Percentiles rank a stretch among this genome's conserved stretches.
phyloP scores from a whole-genome alignment of 1,140 invertebrate species.

The Temnothorax curvispinosus region DNA sequence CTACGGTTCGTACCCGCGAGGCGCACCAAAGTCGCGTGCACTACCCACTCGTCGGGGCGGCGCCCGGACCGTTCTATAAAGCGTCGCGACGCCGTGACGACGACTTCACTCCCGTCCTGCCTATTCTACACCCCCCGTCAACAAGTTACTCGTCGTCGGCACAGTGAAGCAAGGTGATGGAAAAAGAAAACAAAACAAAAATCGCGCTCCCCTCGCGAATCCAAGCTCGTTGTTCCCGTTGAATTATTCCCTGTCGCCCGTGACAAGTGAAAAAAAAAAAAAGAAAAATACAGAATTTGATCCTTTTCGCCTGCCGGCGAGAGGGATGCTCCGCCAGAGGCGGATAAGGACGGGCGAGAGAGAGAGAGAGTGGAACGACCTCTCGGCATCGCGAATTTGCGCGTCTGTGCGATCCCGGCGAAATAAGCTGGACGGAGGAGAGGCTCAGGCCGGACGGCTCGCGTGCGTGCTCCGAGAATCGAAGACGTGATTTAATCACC shows the following conservation, averaged over 20 bases:
- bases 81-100: constrained; percentile 51
- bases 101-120: constrained; percentile 51
- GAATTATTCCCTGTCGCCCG: too few relatives aligned
- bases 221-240: neutral
- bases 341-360: too few relatives aligned
- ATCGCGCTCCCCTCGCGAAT: neutral
- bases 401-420: too few relatives aligned
- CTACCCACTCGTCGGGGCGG: constrained; percentile 61
- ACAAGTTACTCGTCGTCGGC: constrained; percentile 42
- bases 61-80: constrained; percentile 65
- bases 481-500: too few relatives aligned
- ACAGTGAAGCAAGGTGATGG: constrained; percentile 54
- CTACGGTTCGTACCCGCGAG: neutral
- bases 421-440: too few relatives aligned
- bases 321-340: too few relatives aligned
- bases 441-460: too few relatives aligned
- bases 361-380: too few relatives aligned
- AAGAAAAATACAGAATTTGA: too few relatives aligned
- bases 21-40: constrained; percentile 13
- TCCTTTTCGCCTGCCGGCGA: too few relatives aligned
- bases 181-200: neutral
- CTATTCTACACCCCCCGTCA: constrained; percentile 22
- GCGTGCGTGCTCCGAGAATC: too few relatives aligned
- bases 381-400: too few relatives aligned
- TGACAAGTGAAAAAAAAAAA: neutral